Base-by-base conservation (phyloP, 1,140 invertebrate species). In the Cephus cinctus region DNA sequence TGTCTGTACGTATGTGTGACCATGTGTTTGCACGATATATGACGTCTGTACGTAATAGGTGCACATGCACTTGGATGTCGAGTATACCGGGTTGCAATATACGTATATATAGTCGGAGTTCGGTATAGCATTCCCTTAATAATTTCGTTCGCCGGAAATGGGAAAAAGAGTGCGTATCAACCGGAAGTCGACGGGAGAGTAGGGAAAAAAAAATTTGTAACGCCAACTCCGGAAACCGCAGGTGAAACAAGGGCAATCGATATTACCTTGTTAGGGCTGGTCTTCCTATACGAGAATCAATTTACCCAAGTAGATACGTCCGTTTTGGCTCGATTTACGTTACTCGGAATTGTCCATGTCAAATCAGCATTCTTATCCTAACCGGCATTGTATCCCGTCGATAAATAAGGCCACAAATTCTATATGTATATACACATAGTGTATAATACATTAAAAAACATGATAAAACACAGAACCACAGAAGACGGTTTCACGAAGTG, bases 141-240 rank as follows among this genome's bases (percentile, higher is more conserved):
- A n/a, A n/a, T n/a, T n/a, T n/a, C n/a, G n/a, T n/a, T 47, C 34
- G 38, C 15, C 47, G 50, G 46, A 50, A 56, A 34, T 44, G 31
- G 21, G 23, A 44, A 32, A 42, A 38, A 27, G 31, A 44, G 49
- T 52, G 38, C 35, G 50, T 36, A 52, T 11, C 43, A 30, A 41
- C 43, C 50, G 50, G 50, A 52, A 52, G 21, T n/a, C 25, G 25
- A n/a, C n/a, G n/a, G n/a, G n/a, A n/a, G n/a, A n/a, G n/a, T 27
- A n/a, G 6, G 6, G 25, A 27, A 27, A 27, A 8, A n/a, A 27
- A n/a, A 27, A 27, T 27, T 27, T n/a, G 25, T 8, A 8, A 27
- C 25, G 25, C 25, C 25, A n/a, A 27, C 6, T 27, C 25, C 25
- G 25, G 25, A 27, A 27, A 27, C 25, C 25, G 25, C 25, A 27